phyloP scores from a whole-genome alignment of 1,140 invertebrate species.

The Aphelenchoides fujianensis region DNA sequence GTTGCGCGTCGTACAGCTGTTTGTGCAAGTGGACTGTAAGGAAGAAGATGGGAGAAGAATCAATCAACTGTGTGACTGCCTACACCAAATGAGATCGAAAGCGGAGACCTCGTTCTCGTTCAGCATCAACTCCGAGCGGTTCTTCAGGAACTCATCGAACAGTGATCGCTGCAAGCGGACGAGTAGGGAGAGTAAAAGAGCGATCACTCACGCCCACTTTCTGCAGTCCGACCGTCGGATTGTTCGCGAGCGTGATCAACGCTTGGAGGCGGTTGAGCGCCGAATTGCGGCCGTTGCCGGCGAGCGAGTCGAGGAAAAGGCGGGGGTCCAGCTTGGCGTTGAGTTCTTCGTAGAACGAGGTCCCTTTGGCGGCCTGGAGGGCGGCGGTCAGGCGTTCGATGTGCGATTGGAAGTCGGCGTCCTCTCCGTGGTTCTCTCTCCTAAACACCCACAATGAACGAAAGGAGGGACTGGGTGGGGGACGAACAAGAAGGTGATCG shows the following conservation, averaged over 20 bases:
- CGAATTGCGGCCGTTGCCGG: not conserved
- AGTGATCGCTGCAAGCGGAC: not conserved
- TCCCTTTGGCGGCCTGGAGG: not conserved
- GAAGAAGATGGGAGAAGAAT: no score
- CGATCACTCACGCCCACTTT: conserved; percentile 4
- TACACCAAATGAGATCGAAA: conserved; percentile 21
- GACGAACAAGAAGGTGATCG: not conserved
- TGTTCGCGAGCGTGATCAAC: conserved; percentile 5
- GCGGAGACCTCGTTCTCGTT: not conserved
- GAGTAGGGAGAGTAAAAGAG: no score
- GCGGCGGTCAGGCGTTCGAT: not conserved
- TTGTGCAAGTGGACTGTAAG: conserved; percentile 3
- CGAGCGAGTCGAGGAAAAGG: conserved; percentile 9
- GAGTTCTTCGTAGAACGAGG: not conserved
- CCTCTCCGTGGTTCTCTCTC: conserved; percentile 7
- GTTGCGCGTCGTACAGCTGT: not conserved
- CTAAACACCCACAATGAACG: no score
- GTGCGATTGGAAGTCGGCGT: not conserved
- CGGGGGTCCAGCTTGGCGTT: not conserved
- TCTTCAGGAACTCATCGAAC: not conserved
- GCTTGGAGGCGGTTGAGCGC: not conserved
- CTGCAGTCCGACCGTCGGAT: conserved; percentile 13
- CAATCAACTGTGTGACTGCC: no score
- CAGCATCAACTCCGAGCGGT: not conserved
- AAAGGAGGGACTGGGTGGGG: no score